phyloP scores from a whole-genome alignment of 2,888 invertebrate genomes.

The Coenonympha arcania region DNA sequence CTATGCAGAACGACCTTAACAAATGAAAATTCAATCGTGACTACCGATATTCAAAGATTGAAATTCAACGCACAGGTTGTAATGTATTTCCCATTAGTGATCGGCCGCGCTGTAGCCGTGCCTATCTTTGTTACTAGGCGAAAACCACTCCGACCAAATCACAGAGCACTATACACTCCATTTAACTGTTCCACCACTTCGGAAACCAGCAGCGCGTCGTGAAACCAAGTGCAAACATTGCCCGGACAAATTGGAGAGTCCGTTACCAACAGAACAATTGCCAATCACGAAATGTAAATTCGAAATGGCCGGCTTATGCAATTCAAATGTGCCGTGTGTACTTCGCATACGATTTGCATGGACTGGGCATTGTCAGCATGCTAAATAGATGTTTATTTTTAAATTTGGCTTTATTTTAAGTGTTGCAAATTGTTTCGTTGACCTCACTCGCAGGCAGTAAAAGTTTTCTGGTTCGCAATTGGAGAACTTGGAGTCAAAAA shows the following conservation, averaged over 20 bases:
- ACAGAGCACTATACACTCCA: constrained; percentile 19
- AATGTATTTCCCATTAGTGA: background rate
- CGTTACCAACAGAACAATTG: constrained; percentile 18
- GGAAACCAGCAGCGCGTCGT: constrained; percentile 28
- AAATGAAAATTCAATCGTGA: constrained; percentile 7
- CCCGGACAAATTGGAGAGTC: constrained; percentile 33
- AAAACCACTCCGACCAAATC: constrained; percentile 32
- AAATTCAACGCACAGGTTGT: background rate
- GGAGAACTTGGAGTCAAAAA: background rate
- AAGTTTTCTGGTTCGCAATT: background rate
- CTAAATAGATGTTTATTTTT: constrained; percentile 45
- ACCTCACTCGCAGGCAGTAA: constrained; percentile 16
- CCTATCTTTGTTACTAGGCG: constrained; percentile 39
- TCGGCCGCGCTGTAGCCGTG: background rate
- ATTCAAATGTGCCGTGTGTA: constrained; percentile 34
- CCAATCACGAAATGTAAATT: constrained; percentile 30
- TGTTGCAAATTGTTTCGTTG: constrained; percentile 19
- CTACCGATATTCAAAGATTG: background rate
- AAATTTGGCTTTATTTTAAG: constrained; percentile 35
- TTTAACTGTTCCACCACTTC: constrained; percentile 4
- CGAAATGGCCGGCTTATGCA: constrained; percentile 33
- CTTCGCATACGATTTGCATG: constrained; percentile 49
- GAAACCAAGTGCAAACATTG: constrained; percentile 26
- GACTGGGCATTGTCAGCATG: constrained; percentile 46
- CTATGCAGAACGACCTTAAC: background rate